Percentiles rank a stretch among this genome's conserved stretches.
Conservation (phyloP, 2,797 vertebrate species). For the Onychomys arenicola region DNA sequence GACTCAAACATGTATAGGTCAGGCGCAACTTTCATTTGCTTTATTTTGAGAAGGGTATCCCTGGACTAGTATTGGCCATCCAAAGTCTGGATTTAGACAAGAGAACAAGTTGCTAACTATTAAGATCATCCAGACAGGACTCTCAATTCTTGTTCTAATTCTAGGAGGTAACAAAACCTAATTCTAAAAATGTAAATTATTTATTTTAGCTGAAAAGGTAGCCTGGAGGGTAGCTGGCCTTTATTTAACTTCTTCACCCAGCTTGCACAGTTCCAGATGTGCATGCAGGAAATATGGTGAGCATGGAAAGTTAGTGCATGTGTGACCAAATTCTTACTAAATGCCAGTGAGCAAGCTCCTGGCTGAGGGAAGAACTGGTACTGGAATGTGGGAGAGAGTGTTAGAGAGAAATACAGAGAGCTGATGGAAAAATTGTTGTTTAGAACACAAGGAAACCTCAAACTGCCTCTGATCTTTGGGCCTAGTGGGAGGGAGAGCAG, state of each 20-base stretch:
- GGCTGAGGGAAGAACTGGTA: constrained; percentile 1
- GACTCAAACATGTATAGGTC: not conserved
- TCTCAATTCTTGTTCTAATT: constrained; percentile 22
- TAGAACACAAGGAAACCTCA: not conserved
- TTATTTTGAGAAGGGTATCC: constrained; percentile 41
- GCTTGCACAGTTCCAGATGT: constrained; percentile 28
- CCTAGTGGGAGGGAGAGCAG: not conserved
- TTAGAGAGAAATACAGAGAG: not conserved
- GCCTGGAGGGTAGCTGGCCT: not conserved
- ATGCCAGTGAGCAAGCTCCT: constrained; percentile 10
- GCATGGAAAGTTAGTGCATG: not conserved
- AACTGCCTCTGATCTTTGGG: not conserved
- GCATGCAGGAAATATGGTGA: constrained; percentile 12
- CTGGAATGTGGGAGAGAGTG: not conserved
- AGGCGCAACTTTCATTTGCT: not conserved
- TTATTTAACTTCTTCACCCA: constrained; percentile 44
- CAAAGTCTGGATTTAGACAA: not conserved
- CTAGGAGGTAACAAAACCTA: not conserved
- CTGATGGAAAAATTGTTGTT: not conserved
- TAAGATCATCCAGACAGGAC: not conserved
- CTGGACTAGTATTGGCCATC: not conserved
- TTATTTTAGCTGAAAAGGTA: constrained; percentile 39
- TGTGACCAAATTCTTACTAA: constrained; percentile 57
- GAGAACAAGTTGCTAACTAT: not conserved
- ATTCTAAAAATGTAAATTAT: constrained; percentile 11